These are phyloP conservation scores for Microctenopoma steveboyesi DNA, from an alignment of 2,797 vertebrate species.

Conservation along the genomic window DNA sequence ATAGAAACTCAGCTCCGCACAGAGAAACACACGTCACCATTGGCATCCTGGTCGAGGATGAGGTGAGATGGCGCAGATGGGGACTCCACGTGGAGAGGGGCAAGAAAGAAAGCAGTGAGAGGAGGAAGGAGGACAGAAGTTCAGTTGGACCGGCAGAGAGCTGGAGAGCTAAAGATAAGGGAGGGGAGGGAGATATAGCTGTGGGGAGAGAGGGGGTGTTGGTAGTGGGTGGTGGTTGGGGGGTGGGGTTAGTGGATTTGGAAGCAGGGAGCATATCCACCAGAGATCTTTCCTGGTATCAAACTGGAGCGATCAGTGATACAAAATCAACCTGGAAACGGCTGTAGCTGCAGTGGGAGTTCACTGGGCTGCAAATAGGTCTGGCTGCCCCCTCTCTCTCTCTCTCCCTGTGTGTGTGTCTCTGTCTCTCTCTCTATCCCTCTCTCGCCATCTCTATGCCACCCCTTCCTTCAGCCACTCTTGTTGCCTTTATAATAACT, in stretches of 20 bases:
- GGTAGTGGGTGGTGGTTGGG: not conserved
- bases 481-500: conserved; percentile 47
- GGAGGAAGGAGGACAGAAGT: conserved; percentile 61
- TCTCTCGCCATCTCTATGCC: conserved; percentile 21
- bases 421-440: conserved; percentile 18
- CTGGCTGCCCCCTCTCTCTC: conserved; percentile 42
- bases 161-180: conserved; percentile 71
- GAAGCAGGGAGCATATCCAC: conserved; percentile 70
- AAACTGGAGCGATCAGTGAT: conserved; percentile 72
- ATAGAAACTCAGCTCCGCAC: not conserved
- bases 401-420: conserved; percentile 29
- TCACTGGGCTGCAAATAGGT: conserved; percentile 66
- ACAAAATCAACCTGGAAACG: conserved; percentile 74
- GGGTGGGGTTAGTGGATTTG: conserved; percentile 64
- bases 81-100: conserved; percentile 15
- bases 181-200: conserved; percentile 42
- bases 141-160: conserved; percentile 69
- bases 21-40: conserved; percentile 5
- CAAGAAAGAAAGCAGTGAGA: conserved; percentile 21
- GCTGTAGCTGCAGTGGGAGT: conserved; percentile 72
- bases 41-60: conserved; percentile 14
- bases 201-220: conserved; percentile 27
- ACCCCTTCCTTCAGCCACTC: conserved; percentile 15
- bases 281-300: conserved; percentile 73
- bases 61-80: conserved; percentile 1